These are phyloP conservation scores for Mercenaria mercenaria DNA, from an alignment of 1,140 invertebrate species.

Conservation along the genomic window DNA sequence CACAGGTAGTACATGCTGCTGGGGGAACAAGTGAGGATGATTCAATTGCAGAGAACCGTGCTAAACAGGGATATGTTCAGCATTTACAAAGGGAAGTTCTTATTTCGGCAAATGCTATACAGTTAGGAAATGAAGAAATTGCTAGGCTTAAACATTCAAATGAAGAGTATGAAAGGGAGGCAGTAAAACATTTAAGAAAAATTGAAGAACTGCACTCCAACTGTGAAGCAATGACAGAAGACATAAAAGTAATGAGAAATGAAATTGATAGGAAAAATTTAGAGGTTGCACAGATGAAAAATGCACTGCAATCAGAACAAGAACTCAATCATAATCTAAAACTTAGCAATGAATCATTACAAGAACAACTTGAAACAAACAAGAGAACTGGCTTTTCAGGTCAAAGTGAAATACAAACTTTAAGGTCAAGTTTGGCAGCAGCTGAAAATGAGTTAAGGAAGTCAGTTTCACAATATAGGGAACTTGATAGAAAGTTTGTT, in stretches of 20 bases:
- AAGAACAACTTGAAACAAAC: background rate
- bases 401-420: background rate
- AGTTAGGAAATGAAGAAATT: constrained; percentile 42
- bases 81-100: constrained; percentile 55
- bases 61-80: constrained; percentile 42
- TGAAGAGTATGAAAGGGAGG: background rate
- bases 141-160: background rate
- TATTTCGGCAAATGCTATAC: background rate
- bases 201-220: background rate
- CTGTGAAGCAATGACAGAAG: background rate
- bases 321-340: constrained; percentile 4
- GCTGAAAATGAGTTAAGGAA: constrained; percentile 20
- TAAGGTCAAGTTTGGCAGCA: background rate
- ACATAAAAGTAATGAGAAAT: background rate
- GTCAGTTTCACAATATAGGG: background rate
- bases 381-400: background rate
- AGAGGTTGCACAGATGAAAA: constrained; percentile 33
- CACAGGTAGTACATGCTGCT: background rate
- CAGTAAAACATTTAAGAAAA: background rate
- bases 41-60: constrained; percentile 17
- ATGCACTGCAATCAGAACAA: background rate
- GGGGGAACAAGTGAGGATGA: constrained; percentile 58
- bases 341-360: background rate
- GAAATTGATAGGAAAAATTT: constrained; percentile 9
- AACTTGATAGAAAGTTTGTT: background rate